A percentile compares a stretch with the other conserved stretches of the same genome.
Evolutionary conservation across 2,797 vertebrate genomes (phyloP).

Genomic region (Natrix natrix): DNA sequence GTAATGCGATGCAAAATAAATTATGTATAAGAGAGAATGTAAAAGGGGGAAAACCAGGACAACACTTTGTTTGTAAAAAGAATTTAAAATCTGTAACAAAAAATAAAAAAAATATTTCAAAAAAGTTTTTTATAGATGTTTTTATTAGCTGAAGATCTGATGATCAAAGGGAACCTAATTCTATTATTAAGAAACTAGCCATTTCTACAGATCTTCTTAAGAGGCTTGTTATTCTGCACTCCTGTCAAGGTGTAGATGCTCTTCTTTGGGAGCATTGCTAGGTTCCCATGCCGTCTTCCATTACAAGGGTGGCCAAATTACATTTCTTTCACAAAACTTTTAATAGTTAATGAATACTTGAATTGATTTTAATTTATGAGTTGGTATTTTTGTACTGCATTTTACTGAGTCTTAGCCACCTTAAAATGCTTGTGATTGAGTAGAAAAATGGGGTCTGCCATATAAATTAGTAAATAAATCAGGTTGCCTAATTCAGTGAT

Average conservation of each 20-base stretch:
- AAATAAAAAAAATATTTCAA: too few relatives aligned
- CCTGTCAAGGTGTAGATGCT: neutral
- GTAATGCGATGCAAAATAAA: too few relatives aligned
- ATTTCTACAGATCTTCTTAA: neutral
- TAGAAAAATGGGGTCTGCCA: neutral
- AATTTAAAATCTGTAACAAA: too few relatives aligned
- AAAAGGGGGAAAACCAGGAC: too few relatives aligned
- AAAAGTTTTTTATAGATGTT: too few relatives aligned
- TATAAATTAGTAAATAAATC: neutral
- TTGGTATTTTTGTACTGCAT: neutral
- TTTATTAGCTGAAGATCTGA: neutral
- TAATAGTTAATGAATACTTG: neutral
- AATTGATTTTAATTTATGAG: neutral
- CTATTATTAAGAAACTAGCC: neutral
- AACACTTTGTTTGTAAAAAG: too few relatives aligned
- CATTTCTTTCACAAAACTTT: neutral
- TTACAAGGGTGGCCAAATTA: neutral
- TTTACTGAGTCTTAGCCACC: neutral
- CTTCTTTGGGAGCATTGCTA: neutral
- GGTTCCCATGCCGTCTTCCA: neutral
- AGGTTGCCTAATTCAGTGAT: too few relatives aligned
- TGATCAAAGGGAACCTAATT: neutral
- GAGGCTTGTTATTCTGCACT: neutral
- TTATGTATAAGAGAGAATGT: too few relatives aligned
- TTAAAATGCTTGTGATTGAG: neutral